A percentile compares a stretch with the other conserved stretches of the same genome.
phyloP scores from a whole-genome alignment of 2,797 vertebrate genomes.

The Eulemur rubriventer region DNA sequence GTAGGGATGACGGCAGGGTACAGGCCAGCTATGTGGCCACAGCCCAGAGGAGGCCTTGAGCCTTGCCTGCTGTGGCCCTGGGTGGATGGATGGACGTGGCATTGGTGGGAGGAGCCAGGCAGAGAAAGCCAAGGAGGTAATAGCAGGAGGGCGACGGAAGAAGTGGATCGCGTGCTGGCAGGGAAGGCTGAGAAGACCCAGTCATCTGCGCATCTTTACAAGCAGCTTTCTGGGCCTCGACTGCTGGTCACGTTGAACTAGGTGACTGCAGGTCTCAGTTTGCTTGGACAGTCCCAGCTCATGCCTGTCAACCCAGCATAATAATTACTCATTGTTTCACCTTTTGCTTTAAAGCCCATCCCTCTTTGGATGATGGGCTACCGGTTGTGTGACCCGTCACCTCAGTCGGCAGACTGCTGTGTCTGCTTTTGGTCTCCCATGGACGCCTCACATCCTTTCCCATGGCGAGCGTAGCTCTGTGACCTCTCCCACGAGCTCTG shows the following conservation, averaged over 20 bases:
- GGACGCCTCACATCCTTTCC: not conserved
- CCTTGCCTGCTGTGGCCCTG: not conserved
- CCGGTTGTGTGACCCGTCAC: not conserved
- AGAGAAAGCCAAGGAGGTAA: not conserved
- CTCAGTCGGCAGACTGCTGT: not conserved
- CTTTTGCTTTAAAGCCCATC: not conserved
- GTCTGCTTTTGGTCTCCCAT: not conserved
- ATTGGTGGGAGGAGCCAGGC: not conserved
- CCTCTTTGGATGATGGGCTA: not conserved
- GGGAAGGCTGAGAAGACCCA: not conserved
- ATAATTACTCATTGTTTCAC: not conserved
- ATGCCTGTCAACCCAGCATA: not conserved
- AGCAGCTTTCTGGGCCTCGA: not conserved
- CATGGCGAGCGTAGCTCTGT: not conserved
- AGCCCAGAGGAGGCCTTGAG: not conserved
- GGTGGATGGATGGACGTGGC: not conserved
- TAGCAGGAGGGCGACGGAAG: not conserved
- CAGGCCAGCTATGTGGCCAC: not conserved
- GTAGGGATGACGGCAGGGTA: not conserved
- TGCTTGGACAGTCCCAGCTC: not conserved
- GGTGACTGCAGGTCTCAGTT: not conserved
- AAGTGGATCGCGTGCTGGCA: accelerated
- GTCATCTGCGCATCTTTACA: not conserved
- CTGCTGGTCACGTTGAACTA: not conserved
- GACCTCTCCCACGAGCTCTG: not conserved